phyloP scores from a whole-genome alignment of 37 sponge, comb jelly and placozoan genomes.

The Chondrilla cf. caribensis region DNA sequence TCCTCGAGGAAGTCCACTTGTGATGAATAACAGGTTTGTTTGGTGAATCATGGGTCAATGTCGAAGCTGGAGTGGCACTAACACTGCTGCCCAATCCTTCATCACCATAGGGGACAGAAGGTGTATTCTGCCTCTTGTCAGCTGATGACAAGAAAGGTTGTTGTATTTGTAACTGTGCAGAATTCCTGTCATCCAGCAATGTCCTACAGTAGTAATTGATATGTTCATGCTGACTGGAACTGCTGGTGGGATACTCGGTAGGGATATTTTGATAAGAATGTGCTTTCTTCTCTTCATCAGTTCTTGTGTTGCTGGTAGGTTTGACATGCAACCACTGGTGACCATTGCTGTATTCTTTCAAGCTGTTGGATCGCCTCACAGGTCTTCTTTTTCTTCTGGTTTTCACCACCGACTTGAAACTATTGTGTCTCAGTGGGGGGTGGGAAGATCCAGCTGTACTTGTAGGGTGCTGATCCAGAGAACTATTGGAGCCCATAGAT shows the following conservation, averaged over 20 bases:
- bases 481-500: slow-evolving; percentile 17
- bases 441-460: not conserved
- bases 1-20: not conserved
- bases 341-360: not conserved
- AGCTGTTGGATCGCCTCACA: slow-evolving; percentile 2
- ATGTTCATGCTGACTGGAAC: not conserved
- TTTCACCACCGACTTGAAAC: not conserved
- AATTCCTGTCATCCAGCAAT: not conserved
- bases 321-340: not conserved
- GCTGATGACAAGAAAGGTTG: not conserved
- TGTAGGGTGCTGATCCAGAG: not conserved
- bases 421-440: not conserved
- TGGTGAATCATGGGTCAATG: not conserved
- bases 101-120: not conserved
- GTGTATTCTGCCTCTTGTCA: not conserved
- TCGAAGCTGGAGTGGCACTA: slow-evolving; percentile 10
- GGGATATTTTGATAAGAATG: not conserved
- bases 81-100: slow-evolving; percentile 23
- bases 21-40: not conserved
- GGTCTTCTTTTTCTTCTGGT: not conserved
- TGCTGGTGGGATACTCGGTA: not conserved
- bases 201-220: too few relatives aligned
- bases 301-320: not conserved
- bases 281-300: not conserved
- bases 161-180: not conserved